Evolutionary conservation across 2,888 invertebrate species (phyloP).

Genomic region (Deilephila porcellus): DNA sequence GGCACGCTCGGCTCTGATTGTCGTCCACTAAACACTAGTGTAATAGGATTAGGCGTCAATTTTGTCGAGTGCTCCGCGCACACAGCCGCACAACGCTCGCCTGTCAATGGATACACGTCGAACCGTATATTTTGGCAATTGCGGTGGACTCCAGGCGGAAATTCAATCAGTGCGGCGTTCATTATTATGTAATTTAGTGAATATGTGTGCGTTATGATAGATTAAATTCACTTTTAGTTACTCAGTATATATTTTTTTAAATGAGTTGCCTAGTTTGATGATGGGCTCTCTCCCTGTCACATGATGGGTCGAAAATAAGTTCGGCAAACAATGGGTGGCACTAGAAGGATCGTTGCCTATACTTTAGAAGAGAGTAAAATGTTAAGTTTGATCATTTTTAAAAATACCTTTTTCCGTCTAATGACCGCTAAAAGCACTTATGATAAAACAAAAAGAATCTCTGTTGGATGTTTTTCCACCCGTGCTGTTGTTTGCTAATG

Average conservation of each 20-base stretch:
- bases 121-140: not conserved
- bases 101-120: not conserved
- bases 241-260: too few relatives aligned
- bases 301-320: too few relatives aligned
- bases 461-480: not conserved
- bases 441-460: constrained; percentile 4
- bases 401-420: not conserved
- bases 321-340: too few relatives aligned
- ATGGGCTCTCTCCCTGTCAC: too few relatives aligned
- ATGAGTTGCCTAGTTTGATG: too few relatives aligned
- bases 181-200: not conserved
- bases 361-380: too few relatives aligned
- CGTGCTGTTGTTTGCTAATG: not conserved
- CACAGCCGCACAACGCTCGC: not conserved
- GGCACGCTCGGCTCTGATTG: not conserved
- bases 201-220: not conserved
- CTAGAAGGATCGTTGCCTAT: too few relatives aligned
- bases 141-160: not conserved
- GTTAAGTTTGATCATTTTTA: too few relatives aligned
- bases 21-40: constrained; percentile 10
- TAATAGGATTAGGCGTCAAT: constrained; percentile 24
- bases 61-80: not conserved
- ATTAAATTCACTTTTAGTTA: too few relatives aligned
- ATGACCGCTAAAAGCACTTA: constrained; percentile 24
- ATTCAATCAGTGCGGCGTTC: constrained; percentile 15